A percentile compares a stretch with the other conserved stretches of the same genome.
These are phyloP conservation scores for Percopsis omiscomaycus DNA, from an alignment of 2,797 vertebrate genomes.

Conservation along the genomic window DNA sequence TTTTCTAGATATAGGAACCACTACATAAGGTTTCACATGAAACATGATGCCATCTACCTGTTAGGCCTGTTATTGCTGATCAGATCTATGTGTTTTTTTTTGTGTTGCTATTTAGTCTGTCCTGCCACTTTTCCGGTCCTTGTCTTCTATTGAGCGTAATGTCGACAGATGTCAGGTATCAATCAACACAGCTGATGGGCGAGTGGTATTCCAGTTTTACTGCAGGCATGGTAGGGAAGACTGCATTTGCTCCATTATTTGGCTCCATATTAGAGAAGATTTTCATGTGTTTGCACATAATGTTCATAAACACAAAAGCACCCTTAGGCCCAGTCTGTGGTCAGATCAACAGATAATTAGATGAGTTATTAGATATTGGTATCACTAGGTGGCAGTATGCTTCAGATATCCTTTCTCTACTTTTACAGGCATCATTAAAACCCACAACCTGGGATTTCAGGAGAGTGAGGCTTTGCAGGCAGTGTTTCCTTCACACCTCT, in stretches of 20 bases:
- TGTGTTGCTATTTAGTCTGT: conserved; percentile 76
- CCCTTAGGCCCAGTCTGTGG: no score
- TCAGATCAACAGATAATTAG: no score
- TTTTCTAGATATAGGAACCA: not conserved
- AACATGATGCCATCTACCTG: not conserved
- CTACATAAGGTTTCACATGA: not conserved
- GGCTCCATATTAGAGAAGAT: not conserved
- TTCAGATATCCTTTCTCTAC: conserved; percentile 27
- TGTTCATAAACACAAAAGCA: not conserved
- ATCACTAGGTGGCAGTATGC: conserved; percentile 67
- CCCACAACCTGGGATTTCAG: conserved; percentile 86
- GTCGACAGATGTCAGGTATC: conserved; percentile 87
- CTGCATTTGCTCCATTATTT: not conserved
- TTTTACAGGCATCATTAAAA: conserved; percentile 88
- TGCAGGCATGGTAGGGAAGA: conserved; percentile 86
- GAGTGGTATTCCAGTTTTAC: conserved; percentile 84
- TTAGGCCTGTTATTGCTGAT: not conserved
- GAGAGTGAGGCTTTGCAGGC: conserved; percentile 89
- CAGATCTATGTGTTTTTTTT: not conserved
- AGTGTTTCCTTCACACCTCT: conserved; percentile 83
- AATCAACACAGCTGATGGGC: conserved; percentile 59
- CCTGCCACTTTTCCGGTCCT: conserved; percentile 86
- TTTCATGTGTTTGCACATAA: not conserved
- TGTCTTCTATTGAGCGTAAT: conserved; percentile 83
- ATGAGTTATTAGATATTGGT: not conserved